phyloP scores from a whole-genome alignment of 2,113 vertebrate species.

The Cynoglossus semilaevis region DNA sequence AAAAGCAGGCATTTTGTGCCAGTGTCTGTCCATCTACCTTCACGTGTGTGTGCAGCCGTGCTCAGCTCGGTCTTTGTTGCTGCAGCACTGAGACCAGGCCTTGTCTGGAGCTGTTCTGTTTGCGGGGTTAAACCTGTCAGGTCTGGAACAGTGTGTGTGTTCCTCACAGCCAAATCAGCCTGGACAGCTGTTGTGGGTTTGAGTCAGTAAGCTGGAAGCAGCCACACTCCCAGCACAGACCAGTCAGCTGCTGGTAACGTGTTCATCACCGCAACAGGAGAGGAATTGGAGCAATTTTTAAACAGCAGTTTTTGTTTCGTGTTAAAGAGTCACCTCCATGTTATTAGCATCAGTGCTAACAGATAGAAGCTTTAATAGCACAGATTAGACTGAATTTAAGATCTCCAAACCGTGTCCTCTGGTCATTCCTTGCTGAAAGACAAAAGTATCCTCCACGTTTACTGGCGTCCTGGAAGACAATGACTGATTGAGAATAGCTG shows the following conservation, averaged over 20 bases:
- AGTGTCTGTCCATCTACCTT: conserved; percentile 8
- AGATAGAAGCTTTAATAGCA: conserved; percentile 33
- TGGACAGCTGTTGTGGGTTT: conserved; percentile 30
- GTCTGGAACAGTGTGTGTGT: conserved; percentile 39
- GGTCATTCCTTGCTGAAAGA: conserved; percentile 9
- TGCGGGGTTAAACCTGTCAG: conserved; percentile 30
- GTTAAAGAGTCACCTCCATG: no score
- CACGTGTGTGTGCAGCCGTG: conserved; percentile 17
- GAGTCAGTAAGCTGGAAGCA: conserved; percentile 31
- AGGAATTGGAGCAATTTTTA: no score
- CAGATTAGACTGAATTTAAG: conserved; percentile 48
- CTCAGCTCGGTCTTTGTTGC: conserved; percentile 9
- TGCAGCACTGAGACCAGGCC: conserved; percentile 19
- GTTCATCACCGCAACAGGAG: no score
- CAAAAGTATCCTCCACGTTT: conserved; percentile 10
- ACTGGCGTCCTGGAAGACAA: neutral
- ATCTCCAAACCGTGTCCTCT: conserved; percentile 31
- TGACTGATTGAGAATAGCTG: neutral
- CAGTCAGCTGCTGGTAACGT: neutral
- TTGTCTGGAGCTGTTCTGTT: conserved; percentile 24
- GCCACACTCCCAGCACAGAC: conserved; percentile 11
- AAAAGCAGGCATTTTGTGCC: conserved; percentile 5
- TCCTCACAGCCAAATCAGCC: conserved; percentile 35
- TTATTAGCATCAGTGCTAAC: conserved; percentile 15
- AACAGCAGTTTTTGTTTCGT: no score